Base-by-base conservation (phyloP, 1,140 invertebrate species). In the Hycleus cichorii region DNA sequence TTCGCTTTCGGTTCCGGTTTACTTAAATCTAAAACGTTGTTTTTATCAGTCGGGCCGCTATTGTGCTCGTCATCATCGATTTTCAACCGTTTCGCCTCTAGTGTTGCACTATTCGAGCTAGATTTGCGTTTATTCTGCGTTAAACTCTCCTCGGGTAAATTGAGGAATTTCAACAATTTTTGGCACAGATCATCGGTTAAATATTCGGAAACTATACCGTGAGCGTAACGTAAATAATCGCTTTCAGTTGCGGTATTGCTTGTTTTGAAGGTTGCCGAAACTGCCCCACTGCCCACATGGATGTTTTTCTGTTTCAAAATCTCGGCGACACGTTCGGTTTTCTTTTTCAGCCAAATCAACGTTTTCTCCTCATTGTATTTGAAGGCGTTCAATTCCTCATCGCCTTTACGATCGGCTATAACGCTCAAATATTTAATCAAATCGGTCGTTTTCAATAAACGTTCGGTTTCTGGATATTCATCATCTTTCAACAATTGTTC, bases 311-410 rank as follows among this genome's bases (percentile, higher is more conserved):
- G 74, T 62, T 81, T 84, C 7, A 90, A 75, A 9, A 84, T 75
- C 51, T 80, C 72, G 1, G 80, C 75, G 11, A 90, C 76, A 66
- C 78, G 78, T 60, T 81, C 78, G 0, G 85, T 81, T 74, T 88
- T 88, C 5, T 80, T 77, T 44, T 83, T 75, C 12, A 91, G 72
- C 88, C 87, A 90, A n/a, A 73, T 72, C 39, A 90, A 65, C 0
- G 85, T 81, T 69, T 89, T 89, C 43, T 85, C 82, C 68, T 88
- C 82, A 74, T 89, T 90, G 64, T 84, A 90, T 75, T 89, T 88
- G 63, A 83, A 90, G 8, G 87, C 87, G 68, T 80, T 83, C 25
- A 88, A 70, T 38, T 86, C 83, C 60, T 81, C 78, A 62, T 83
- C 79, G 32, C 83, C 84, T 76, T 86, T 87, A 66, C 80, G 74